phyloP scores from a whole-genome alignment of 2,113 vertebrate species.

The Prolemur simus region DNA sequence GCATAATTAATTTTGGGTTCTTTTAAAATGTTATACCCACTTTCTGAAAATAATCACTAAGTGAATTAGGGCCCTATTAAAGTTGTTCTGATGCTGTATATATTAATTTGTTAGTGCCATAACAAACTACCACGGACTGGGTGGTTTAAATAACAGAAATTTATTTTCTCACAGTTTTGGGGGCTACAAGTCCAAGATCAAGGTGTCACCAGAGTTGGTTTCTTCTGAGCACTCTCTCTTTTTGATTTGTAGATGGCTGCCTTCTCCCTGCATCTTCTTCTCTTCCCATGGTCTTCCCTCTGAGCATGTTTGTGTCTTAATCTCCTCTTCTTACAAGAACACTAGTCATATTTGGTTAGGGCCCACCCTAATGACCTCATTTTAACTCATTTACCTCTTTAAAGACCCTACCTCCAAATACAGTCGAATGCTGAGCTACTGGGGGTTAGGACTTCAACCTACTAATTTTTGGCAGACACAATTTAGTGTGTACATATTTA shows the following conservation, averaged over 20 bases:
- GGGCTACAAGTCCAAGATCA: neutral
- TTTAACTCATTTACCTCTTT: slow-evolving; percentile 1
- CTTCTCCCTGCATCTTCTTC: neutral
- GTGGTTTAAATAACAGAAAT: neutral
- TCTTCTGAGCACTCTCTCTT: neutral
- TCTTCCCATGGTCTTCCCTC: neutral
- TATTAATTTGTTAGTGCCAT: neutral
- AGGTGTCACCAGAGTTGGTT: neutral
- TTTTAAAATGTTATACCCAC: neutral
- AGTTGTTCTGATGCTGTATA: neutral
- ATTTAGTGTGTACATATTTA: neutral
- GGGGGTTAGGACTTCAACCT: neutral
- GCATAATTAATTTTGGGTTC: neutral
- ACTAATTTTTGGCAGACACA: neutral
- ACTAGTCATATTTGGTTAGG: neutral
- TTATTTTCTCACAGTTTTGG: neutral
- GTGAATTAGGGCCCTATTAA: neutral
- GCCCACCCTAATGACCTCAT: neutral
- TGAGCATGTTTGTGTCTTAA: neutral
- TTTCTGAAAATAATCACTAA: neutral
- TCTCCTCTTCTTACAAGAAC: neutral
- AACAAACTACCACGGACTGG: neutral
- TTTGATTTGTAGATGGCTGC: neutral
- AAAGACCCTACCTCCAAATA: neutral
- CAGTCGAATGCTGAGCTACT: neutral